A percentile compares a stretch with the other conserved stretches of the same genome.
These are phyloP conservation scores for Acrossocheilus fasciatus DNA, from an alignment of 2,797 vertebrate genomes.

Conservation along the genomic window DNA sequence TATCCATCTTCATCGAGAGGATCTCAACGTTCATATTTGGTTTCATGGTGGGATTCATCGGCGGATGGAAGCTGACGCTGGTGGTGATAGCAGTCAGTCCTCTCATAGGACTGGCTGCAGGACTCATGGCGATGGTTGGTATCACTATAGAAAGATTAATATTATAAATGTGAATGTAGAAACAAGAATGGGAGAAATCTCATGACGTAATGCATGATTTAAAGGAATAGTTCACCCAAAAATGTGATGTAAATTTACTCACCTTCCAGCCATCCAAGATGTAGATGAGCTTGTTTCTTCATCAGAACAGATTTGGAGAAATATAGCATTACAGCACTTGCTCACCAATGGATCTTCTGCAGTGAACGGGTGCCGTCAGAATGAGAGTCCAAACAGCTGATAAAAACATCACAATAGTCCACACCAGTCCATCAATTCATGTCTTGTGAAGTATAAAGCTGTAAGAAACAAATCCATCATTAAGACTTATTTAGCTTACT, in stretches of 20 bases:
- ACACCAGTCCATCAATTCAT: too few species aligned
- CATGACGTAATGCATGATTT: background rate
- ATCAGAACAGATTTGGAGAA: background rate
- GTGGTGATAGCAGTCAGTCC: constrained; percentile 84
- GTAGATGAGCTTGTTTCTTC: background rate
- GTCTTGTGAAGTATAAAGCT: too few species aligned
- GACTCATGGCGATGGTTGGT: constrained; percentile 82
- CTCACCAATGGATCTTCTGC: background rate
- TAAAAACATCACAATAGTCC: too few species aligned
- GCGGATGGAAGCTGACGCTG: constrained; percentile 85
- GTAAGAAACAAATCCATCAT: too few species aligned
- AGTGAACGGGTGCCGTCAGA: background rate
- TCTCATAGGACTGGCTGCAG: constrained; percentile 79
- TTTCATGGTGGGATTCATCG: constrained; percentile 83
- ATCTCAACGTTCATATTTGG: constrained; percentile 82
- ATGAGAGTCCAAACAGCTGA: too few species aligned
- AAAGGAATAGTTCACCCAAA: background rate
- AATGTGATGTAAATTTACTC: background rate
- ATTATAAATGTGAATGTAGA: background rate
- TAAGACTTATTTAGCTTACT: too few species aligned
- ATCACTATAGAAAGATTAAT: background rate
- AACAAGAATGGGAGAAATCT: background rate
- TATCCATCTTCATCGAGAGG: constrained; percentile 81
- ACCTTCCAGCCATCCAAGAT: background rate
- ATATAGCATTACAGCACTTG: too few species aligned